These are phyloP conservation scores for Sebastes kiyomatsui DNA, from an alignment of 2,797 vertebrate species.

Conservation along the genomic window DNA sequence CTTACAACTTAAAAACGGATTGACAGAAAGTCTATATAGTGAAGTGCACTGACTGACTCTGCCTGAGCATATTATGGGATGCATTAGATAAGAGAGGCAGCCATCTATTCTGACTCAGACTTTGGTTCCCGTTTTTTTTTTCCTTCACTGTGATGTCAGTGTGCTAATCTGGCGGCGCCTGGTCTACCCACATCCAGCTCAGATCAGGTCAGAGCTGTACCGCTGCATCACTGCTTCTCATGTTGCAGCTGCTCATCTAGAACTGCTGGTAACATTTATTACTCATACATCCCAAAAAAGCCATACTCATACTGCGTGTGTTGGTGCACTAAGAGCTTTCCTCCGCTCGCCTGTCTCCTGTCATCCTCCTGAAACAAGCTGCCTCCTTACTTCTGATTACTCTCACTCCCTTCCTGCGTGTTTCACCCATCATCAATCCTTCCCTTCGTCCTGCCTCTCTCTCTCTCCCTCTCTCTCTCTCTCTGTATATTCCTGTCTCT, in stretches of 20 bases:
- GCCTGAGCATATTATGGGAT: constrained; percentile 6
- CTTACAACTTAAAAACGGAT: background rate
- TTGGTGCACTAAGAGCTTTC: constrained; percentile 59
- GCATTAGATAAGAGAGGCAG: constrained; percentile 24
- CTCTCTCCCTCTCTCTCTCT: background rate
- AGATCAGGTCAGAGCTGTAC: constrained; percentile 55
- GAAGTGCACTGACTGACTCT: background rate
- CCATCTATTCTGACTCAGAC: constrained; percentile 48
- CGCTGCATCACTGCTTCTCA: constrained; percentile 68
- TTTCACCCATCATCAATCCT: constrained; percentile 62
- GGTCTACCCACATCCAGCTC: constrained; percentile 63
- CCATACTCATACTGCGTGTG: constrained; percentile 48
- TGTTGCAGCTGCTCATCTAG: constrained; percentile 65
- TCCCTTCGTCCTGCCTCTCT: constrained; percentile 40
- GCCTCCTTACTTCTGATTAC: constrained; percentile 66
- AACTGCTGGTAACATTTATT: constrained; percentile 59
- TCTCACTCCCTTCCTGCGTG: constrained; percentile 56
- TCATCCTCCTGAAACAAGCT: constrained; percentile 59
- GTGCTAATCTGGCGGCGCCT: constrained; percentile 52
- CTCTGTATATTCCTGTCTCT: constrained; percentile 68
- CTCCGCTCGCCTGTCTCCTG: constrained; percentile 51
- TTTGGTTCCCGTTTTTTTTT: background rate
- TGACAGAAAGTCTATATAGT: background rate
- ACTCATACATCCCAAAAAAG: constrained; percentile 50
- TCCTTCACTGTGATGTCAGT: constrained; percentile 50